Conservation (phyloP, 2,113 vertebrate species). For the Acanthisitta chloris region DNA sequence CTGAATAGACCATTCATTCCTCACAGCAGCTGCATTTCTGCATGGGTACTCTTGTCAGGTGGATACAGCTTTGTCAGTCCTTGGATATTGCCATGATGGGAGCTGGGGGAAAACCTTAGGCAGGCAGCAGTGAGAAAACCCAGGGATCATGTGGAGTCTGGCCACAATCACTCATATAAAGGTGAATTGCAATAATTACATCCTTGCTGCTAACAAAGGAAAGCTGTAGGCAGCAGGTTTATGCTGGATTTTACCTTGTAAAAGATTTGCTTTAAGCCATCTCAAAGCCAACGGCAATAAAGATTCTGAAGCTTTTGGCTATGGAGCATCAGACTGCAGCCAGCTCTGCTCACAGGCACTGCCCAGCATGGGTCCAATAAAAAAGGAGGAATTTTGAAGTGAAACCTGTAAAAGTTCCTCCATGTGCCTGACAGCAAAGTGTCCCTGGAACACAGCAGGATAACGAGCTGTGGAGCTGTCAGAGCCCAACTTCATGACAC, state of each 20-base stretch:
- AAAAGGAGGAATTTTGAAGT: conserved; percentile 32
- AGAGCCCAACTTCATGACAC: neutral
- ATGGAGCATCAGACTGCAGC: neutral
- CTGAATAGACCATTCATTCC: neutral
- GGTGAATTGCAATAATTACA: neutral
- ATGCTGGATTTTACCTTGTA: conserved; percentile 37
- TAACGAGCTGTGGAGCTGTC: neutral
- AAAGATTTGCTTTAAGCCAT: conserved; percentile 8
- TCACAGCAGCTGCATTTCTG: neutral
- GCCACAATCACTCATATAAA: neutral
- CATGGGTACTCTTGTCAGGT: neutral
- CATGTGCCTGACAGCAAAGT: neutral
- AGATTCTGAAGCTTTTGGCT: conserved; percentile 39
- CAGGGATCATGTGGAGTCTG: neutral
- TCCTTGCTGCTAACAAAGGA: conserved; percentile 21
- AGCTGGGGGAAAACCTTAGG: conserved; percentile 2
- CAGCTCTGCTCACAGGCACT: neutral
- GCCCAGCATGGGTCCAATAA: neutral
- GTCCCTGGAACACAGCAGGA: neutral
- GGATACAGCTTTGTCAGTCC: neutral
- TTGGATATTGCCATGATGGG: neutral
- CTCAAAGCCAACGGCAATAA: conserved; percentile 34
- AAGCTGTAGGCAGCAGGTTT: conserved; percentile 2
- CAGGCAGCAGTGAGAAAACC: neutral
- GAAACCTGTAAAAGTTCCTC: neutral